Percentiles rank a stretch among this genome's conserved stretches.
Conservation (phyloP, 2,113 vertebrate species). For the Leiothrix lutea region DNA sequence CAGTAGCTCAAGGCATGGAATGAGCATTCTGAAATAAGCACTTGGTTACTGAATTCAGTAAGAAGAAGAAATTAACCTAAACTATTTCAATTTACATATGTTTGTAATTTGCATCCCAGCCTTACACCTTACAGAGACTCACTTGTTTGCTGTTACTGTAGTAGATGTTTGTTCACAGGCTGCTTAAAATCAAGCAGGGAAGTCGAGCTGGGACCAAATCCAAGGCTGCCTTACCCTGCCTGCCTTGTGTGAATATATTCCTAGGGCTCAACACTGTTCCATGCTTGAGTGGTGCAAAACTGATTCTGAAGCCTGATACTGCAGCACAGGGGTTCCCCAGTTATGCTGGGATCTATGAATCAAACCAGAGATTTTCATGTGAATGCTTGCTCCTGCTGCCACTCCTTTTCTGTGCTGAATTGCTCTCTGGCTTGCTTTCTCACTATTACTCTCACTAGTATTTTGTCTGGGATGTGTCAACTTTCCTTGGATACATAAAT, state of each 20-base stretch:
- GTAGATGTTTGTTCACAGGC: constrained; percentile 54
- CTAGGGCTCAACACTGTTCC: not conserved
- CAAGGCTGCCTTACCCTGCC: constrained; percentile 4
- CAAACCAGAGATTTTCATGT: not conserved
- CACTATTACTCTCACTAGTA: not conserved
- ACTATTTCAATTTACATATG: constrained; percentile 60
- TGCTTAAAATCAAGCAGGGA: constrained; percentile 28
- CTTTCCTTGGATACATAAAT: not conserved
- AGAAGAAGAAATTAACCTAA: constrained; percentile 44
- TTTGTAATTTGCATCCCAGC: constrained; percentile 43
- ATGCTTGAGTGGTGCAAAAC: not conserved
- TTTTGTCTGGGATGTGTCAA: not conserved
- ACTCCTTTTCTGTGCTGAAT: not conserved
- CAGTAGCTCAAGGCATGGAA: constrained; percentile 28
- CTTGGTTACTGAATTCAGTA: constrained; percentile 26
- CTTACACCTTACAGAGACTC: constrained; percentile 60
- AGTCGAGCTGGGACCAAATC: constrained; percentile 39
- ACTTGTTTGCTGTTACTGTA: constrained; percentile 52
- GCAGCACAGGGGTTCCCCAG: not conserved
- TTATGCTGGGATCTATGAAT: not conserved
- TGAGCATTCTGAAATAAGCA: constrained; percentile 39
- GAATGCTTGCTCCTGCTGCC: not conserved
- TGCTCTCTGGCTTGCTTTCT: not conserved
- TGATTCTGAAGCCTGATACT: not conserved
- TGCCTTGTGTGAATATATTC: not conserved